Evolutionary conservation across 2,113 vertebrate species (phyloP).

Genomic region (Coreoperca whiteheadi): DNA sequence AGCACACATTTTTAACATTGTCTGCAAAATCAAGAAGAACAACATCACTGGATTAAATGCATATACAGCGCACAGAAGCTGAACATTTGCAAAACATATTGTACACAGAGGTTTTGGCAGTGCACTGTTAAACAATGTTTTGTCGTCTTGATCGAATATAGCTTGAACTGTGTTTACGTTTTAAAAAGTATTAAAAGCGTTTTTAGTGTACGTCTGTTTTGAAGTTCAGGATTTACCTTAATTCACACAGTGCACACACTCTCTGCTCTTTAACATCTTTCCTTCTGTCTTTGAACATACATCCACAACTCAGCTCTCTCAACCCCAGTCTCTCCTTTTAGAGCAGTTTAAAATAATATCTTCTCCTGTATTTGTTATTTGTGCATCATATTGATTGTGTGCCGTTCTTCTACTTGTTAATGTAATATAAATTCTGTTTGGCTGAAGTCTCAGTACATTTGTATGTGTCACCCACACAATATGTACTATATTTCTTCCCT

Average conservation of each 20-base stretch:
- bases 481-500: background rate
- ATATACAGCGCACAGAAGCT: background rate
- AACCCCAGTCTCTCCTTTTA: background rate
- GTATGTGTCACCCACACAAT: background rate
- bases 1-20: background rate
- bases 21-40: background rate
- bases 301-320: background rate
- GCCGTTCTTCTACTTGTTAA: background rate
- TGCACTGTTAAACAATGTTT: background rate
- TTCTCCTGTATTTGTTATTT: too few species aligned
- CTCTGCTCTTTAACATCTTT: background rate
- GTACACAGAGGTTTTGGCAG: background rate
- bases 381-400: background rate
- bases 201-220: background rate
- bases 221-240: background rate
- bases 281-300: background rate
- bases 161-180: background rate
- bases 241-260: background rate
- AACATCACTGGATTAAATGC: background rate
- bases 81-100: background rate
- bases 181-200: background rate
- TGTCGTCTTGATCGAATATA: background rate
- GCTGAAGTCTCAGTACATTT: background rate
- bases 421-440: background rate
- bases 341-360: background rate